Percentiles rank a stretch among this genome's conserved stretches.
These are phyloP conservation scores for Cotesia glomerata DNA, from an alignment of 1,140 invertebrate species.

Conservation along the genomic window DNA sequence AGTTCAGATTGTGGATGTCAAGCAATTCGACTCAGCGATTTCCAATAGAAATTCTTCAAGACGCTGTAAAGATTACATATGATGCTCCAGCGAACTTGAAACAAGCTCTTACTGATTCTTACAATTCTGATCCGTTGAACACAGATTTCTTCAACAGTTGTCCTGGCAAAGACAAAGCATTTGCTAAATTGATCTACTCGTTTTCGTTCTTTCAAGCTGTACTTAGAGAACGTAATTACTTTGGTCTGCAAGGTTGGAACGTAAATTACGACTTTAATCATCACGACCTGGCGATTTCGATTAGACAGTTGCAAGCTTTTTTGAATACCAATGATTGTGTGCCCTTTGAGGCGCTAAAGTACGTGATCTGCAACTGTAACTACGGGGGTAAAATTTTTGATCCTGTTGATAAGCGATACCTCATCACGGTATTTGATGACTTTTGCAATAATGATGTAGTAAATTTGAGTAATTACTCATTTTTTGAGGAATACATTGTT, in stretches of 20 bases:
- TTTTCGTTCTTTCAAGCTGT: slow-evolving; percentile 76
- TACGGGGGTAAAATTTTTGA: slow-evolving; percentile 77
- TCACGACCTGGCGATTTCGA: slow-evolving; percentile 72
- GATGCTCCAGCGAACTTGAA: slow-evolving; percentile 70
- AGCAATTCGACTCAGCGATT: slow-evolving; percentile 69
- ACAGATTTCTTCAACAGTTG: slow-evolving; percentile 60
- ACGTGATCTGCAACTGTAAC: slow-evolving; percentile 74
- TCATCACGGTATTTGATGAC: slow-evolving; percentile 65
- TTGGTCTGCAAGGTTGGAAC: slow-evolving; percentile 75
- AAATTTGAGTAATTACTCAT: slow-evolving; percentile 36
- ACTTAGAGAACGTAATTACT: slow-evolving; percentile 71
- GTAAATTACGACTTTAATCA: slow-evolving; percentile 76
- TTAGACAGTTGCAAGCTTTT: slow-evolving; percentile 68
- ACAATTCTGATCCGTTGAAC: slow-evolving; percentile 65
- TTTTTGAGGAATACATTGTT: slow-evolving; percentile 52
- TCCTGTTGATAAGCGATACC: slow-evolving; percentile 68
- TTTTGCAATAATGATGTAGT: slow-evolving; percentile 64
- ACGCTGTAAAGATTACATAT: slow-evolving; percentile 73
- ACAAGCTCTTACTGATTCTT: slow-evolving; percentile 69
- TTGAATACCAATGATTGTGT: slow-evolving; percentile 48
- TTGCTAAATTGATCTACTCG: slow-evolving; percentile 70
- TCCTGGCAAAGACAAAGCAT: slow-evolving; percentile 55
- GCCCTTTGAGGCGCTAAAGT: slow-evolving; percentile 68
- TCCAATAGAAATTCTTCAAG: slow-evolving; percentile 72
- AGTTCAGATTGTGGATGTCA: slow-evolving; percentile 77